A percentile compares a stretch with the other conserved stretches of the same genome.
phyloP scores from a whole-genome alignment of 1,140 invertebrate genomes.

The Lethrus apterus region DNA sequence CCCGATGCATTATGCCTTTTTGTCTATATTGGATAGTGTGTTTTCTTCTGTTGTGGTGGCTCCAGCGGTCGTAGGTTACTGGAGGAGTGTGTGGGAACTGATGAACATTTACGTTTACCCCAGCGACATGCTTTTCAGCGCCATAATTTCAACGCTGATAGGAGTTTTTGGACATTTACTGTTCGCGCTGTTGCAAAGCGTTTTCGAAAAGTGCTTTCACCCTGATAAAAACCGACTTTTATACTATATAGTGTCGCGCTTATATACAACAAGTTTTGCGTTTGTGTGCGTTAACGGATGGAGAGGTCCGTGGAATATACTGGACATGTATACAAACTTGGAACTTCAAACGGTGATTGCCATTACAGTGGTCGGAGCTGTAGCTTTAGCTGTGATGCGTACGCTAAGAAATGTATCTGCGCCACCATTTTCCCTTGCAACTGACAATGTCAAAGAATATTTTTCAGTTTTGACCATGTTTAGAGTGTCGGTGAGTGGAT shows the following conservation, averaged over 20 bases:
- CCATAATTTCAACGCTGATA: conserved; percentile 56
- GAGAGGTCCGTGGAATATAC: conserved; percentile 70
- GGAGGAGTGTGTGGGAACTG: conserved; percentile 77
- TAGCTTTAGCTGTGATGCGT: conserved; percentile 57
- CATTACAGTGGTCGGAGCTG: conserved; percentile 49
- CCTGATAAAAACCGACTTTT: conserved; percentile 59
- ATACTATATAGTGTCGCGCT: conserved; percentile 62
- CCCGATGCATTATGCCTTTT: conserved; percentile 49
- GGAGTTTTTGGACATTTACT: conserved; percentile 60
- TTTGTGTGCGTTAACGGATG: conserved; percentile 77
- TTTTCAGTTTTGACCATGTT: conserved; percentile 80
- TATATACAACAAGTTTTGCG: conserved; percentile 68
- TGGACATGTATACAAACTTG: conserved; percentile 63
- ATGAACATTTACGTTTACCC: conserved; percentile 66
- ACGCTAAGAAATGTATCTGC: conserved; percentile 72
- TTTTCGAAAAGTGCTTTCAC: conserved; percentile 52
- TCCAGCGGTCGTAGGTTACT: conserved; percentile 74
- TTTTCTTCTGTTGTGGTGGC: conserved; percentile 65
- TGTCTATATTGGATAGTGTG: conserved; percentile 60
- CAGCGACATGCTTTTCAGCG: conserved; percentile 49
- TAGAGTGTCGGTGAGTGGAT: too few relatives aligned
- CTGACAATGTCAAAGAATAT: conserved; percentile 66
- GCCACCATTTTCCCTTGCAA: conserved; percentile 66
- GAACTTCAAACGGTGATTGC: conserved; percentile 51
- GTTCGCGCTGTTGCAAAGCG: conserved; percentile 59